Evolutionary conservation across 2,888 invertebrate genomes (phyloP), one percentile per base, ranked within the genome.

Genomic region (Perizoma affinitatum): DNA sequence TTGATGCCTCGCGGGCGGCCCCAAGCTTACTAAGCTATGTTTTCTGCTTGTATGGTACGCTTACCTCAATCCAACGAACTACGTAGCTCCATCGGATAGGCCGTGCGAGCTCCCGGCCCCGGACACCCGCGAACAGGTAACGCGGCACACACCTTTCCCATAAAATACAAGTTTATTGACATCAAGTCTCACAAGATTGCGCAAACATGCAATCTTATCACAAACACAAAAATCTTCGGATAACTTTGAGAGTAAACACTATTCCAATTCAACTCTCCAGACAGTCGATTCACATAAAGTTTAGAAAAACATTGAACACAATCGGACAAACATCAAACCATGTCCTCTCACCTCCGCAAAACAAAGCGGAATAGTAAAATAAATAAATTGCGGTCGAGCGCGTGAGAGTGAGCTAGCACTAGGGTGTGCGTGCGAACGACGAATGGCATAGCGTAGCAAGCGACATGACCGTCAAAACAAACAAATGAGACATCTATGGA

Each of bases 121-220:
- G 76, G 80, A 79, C 84, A 82, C 82, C 84, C 81, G 78, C 80
- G 79, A 84, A 87, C 92, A 90, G 90, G 90, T 90, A 89, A 85
- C 87, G 88, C 89, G 89, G 87, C 90, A 89, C 90, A 89, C 91
- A 90, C 91, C 91, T 90, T 90, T 90, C 90, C 87, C 89, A 90
- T 90, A 89, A 90, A 62, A 62, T 62, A 87, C 87, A 90, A 90
- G 90, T 92, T 91, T 92, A 91, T 91, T 90, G 91, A 92, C 92
- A 91, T 89, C 88, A 78, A 90, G 82, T 85, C 87, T 81, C 85
- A 85, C 82, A 74, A 83, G 82, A 86, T 87, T 88, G 86, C 86
- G 86, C 85, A 87, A 90, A 88, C 74, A 80, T 78, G 78, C 70
- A 70, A 75, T 69, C 74, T 67, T 58, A 79, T 78, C 84, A 85